phyloP scores from a whole-genome alignment of 1,140 invertebrate genomes.

The Rhyzopertha dominica region DNA sequence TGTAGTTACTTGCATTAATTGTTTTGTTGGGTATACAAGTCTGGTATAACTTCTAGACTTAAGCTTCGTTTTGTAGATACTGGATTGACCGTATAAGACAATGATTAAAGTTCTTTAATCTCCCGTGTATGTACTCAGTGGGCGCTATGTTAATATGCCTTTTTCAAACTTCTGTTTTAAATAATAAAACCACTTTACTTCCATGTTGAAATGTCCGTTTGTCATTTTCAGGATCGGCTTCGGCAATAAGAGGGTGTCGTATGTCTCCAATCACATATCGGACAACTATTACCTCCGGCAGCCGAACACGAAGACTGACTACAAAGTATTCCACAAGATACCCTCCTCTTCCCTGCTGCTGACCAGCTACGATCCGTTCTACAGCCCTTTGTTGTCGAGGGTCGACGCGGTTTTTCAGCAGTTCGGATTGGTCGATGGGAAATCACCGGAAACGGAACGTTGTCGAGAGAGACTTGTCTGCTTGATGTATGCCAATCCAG shows the following conservation, averaged over 20 bases:
- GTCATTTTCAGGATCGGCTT: constrained; percentile 49
- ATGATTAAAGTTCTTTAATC: too few relatives aligned
- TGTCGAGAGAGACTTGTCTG: constrained; percentile 79
- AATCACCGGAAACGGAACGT: constrained; percentile 54
- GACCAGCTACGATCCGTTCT: constrained; percentile 82
- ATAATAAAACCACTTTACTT: too few relatives aligned
- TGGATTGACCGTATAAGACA: too few relatives aligned
- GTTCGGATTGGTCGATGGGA: constrained; percentile 53
- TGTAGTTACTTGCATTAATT: too few relatives aligned
- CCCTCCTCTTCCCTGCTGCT: constrained; percentile 73
- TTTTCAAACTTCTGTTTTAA: too few relatives aligned
- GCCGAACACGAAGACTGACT: constrained; percentile 44
- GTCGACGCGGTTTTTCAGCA: constrained; percentile 78
- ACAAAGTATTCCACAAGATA: constrained; percentile 74
- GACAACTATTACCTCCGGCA: constrained; percentile 52
- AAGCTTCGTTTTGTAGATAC: too few relatives aligned
- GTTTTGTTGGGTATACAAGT: too few relatives aligned
- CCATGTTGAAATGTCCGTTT: too few relatives aligned
- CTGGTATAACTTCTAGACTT: too few relatives aligned
- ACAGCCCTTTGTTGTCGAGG: constrained; percentile 72
- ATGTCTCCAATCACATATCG: constrained; percentile 44
- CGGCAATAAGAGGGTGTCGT: constrained; percentile 45
- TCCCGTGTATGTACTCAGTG: too few relatives aligned
- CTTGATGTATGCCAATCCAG: constrained; percentile 78
- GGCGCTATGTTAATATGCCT: too few relatives aligned